These are phyloP conservation scores for Prosopocoilus inquinatus DNA, from an alignment of 2,888 invertebrate genomes.

Conservation along the genomic window DNA sequence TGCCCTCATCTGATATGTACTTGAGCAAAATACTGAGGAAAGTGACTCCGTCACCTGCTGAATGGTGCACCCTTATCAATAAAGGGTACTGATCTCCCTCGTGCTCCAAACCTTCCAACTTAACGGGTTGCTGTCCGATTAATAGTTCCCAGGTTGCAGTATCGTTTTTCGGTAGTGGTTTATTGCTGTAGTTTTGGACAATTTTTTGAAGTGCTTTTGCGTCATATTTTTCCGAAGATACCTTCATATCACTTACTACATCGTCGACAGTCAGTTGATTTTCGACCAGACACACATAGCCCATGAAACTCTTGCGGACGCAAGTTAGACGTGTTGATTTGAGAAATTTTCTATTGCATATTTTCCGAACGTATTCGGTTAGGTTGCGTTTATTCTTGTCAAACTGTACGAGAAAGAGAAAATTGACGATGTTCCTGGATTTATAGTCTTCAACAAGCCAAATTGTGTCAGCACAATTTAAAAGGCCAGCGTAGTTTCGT, in stretches of 20 bases:
- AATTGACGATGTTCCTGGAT: constrained; percentile 6
- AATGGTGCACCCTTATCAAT: constrained; percentile 8
- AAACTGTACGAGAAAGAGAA: constrained; percentile 5
- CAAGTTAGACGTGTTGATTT: background rate
- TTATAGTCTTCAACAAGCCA: constrained; percentile 6
- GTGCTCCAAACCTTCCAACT: background rate
- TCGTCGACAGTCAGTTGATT: constrained; percentile 9
- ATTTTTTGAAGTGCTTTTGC: background rate
- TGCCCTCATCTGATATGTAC: constrained; percentile 3
- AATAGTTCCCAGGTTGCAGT: constrained; percentile 6
- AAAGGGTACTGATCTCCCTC: constrained; percentile 4
- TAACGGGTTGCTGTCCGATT: background rate
- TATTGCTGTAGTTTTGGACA: background rate
- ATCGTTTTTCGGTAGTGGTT: constrained; percentile 3
- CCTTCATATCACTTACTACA: background rate
- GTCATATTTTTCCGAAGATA: background rate
- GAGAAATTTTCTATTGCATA: constrained; percentile 3
- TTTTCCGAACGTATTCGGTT: background rate
- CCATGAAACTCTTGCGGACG: constrained; percentile 2
- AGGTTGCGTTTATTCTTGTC: background rate
- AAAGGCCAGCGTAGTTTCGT: constrained; percentile 6
- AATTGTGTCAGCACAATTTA: background rate
- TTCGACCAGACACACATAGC: constrained; percentile 5
- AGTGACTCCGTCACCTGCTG: constrained; percentile 5
- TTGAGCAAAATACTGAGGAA: constrained; percentile 1